Evolutionary conservation across 2,113 vertebrate genomes (phyloP).

Genomic region (Pavo muticus): DNA sequence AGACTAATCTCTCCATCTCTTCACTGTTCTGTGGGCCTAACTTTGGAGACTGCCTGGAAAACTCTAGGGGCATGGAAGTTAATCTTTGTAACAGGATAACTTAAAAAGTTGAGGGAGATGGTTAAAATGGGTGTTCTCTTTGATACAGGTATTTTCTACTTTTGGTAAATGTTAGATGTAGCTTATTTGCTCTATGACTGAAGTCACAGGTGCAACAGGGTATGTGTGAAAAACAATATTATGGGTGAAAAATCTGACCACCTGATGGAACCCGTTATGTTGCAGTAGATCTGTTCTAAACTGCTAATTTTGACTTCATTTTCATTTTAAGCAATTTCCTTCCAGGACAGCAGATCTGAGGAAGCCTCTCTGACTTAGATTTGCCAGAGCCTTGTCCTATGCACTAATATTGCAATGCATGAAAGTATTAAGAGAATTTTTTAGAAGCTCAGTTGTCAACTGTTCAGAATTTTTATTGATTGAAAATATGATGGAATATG

Average conservation of each 20-base stretch:
- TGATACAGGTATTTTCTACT: background rate
- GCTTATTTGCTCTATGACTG: background rate
- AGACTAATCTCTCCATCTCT: background rate
- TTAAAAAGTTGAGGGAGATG: background rate
- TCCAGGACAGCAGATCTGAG: background rate
- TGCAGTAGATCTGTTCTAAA: background rate
- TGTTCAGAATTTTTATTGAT: background rate
- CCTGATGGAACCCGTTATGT: background rate
- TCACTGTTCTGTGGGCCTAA: background rate
- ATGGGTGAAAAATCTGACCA: background rate
- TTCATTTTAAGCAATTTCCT: background rate
- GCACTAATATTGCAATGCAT: background rate
- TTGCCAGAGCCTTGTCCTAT: background rate
- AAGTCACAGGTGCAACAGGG: background rate
- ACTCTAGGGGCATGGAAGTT: background rate
- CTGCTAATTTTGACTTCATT: background rate
- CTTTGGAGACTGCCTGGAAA: background rate
- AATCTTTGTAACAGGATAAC: background rate
- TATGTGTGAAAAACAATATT: background rate
- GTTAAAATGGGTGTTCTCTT: background rate
- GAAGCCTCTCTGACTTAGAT: background rate
- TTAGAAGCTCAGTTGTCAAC: background rate
- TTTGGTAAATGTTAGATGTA: background rate
- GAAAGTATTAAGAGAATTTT: constrained; percentile 7
- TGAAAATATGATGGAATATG: background rate